Evolutionary conservation across 2,797 vertebrate genomes (phyloP).

Genomic region (Gobionotothen gibberifrons): DNA sequence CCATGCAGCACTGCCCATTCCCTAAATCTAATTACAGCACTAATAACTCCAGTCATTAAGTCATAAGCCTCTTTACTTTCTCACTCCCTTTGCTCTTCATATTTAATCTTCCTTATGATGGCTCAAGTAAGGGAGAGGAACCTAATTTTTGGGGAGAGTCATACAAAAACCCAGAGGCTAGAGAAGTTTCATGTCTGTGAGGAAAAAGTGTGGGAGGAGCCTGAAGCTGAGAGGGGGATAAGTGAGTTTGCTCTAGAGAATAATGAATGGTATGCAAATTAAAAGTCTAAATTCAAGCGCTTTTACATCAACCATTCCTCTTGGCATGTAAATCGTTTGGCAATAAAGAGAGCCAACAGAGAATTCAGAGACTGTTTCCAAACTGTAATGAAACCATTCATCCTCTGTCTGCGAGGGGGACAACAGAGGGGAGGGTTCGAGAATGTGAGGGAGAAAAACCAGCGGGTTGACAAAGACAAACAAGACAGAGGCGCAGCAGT

Average conservation of each 20-base stretch:
- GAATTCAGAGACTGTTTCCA: conserved; percentile 68
- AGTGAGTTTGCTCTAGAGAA: conserved; percentile 63
- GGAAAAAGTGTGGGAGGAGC: conserved; percentile 13
- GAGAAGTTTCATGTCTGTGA: conserved; percentile 44
- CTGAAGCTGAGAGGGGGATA: conserved; percentile 29
- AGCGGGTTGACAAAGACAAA: conserved; percentile 67
- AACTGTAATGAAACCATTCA: conserved; percentile 82
- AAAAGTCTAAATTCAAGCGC: conserved; percentile 75
- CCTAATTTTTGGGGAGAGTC: conserved; percentile 35
- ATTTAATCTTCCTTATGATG: conserved; percentile 79
- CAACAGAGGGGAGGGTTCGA: conserved; percentile 1
- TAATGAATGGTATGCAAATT: conserved; percentile 76
- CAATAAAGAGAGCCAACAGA: conserved; percentile 72
- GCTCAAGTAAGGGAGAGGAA: conserved; percentile 58
- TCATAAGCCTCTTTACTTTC: conserved; percentile 84
- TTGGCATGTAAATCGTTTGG: conserved; percentile 76
- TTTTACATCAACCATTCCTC: conserved; percentile 73
- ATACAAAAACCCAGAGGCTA: conserved; percentile 6
- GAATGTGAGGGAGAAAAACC: conserved; percentile 30
- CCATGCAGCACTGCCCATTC: conserved; percentile 72
- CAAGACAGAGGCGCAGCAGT: conserved; percentile 57
- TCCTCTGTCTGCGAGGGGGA: conserved; percentile 63
- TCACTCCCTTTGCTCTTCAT: conserved; percentile 77
- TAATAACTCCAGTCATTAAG: conserved; percentile 84
- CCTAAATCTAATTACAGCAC: conserved; percentile 83